Evolutionary conservation across 2,113 vertebrate species (phyloP).

Genomic region (Paedocypris sp.): DNA sequence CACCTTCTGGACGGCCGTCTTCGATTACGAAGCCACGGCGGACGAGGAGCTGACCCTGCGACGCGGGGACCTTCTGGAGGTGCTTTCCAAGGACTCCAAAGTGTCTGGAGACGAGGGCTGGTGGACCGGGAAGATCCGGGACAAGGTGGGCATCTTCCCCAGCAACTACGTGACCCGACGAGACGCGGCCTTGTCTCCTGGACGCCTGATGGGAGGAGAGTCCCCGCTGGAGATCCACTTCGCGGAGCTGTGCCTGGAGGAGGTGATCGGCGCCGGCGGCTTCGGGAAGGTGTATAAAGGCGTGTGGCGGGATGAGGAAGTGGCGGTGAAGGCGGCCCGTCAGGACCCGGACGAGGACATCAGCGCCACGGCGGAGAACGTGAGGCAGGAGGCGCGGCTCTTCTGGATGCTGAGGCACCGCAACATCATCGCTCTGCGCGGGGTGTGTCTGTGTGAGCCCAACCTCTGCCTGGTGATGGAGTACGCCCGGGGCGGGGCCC

Average conservation of each 20-base stretch:
- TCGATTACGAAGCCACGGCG: conserved; percentile 80
- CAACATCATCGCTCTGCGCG: conserved; percentile 78
- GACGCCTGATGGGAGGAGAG: conserved; percentile 45
- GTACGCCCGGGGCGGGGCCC: conserved; percentile 75
- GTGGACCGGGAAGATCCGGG: conserved; percentile 82
- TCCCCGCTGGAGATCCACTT: conserved; percentile 75
- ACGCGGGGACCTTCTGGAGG: conserved; percentile 75
- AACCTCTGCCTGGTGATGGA: conserved; percentile 87
- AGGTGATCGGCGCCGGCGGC: conserved; percentile 82
- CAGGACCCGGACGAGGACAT: conserved; percentile 81
- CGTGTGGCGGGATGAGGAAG: conserved; percentile 66
- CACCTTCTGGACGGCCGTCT: conserved; percentile 77
- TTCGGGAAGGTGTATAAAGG: conserved; percentile 85
- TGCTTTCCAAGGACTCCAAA: conserved; percentile 80
- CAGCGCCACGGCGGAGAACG: conserved; percentile 69
- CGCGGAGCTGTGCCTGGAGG: conserved; percentile 69
- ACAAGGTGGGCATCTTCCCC: conserved; percentile 83
- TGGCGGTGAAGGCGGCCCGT: conserved; percentile 78
- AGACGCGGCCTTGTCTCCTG: conserved; percentile 49
- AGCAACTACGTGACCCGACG: conserved; percentile 76
- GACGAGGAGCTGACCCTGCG: conserved; percentile 80
- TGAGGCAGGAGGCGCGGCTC: conserved; percentile 77
- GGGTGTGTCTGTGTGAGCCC: conserved; percentile 74
- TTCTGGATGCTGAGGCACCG: conserved; percentile 79
- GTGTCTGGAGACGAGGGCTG: conserved; percentile 86